Percentiles rank a stretch among this genome's conserved stretches.
Evolutionary conservation across 2,797 vertebrate species (phyloP).

Genomic region (Miopithecus talapoin): DNA sequence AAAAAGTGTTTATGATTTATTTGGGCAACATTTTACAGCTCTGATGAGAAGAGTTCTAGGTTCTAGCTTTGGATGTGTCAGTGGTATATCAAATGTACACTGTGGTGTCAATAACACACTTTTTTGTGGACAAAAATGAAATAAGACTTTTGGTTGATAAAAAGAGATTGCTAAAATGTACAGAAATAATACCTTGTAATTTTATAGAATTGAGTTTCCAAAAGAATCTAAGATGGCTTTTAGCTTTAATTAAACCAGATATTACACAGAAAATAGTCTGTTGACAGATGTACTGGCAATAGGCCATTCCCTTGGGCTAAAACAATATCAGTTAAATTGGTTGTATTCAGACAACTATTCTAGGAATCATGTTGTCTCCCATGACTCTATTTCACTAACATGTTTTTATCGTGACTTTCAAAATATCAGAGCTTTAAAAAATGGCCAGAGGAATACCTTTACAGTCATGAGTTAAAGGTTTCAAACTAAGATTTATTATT

Average conservation of each 20-base stretch:
- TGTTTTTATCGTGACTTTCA: conserved; percentile 28
- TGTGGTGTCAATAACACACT: not conserved
- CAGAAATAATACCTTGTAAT: conserved; percentile 43
- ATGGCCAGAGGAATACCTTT: not conserved
- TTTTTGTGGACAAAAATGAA: conserved; percentile 27
- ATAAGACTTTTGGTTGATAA: conserved; percentile 39
- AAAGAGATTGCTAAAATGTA: conserved; percentile 38
- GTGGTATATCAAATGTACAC: not conserved
- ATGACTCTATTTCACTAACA: conserved; percentile 7
- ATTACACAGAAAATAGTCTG: conserved; percentile 19
- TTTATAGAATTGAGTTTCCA: conserved; percentile 34
- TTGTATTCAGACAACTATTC: conserved; percentile 22
- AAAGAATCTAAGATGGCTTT: conserved; percentile 55
- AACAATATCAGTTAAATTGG: conserved; percentile 44
- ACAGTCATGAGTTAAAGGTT: not conserved
- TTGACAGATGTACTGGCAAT: conserved; percentile 52
- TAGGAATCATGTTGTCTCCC: not conserved
- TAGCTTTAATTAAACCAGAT: conserved; percentile 51
- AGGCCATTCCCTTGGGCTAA: conserved; percentile 34
- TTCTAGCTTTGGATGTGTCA: not conserved
- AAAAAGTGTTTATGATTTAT: conserved; percentile 41
- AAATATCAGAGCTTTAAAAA: conserved; percentile 48
- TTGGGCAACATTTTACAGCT: conserved; percentile 2
- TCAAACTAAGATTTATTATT: conserved; percentile 32
- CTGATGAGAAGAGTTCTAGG: not conserved